phyloP scores from a whole-genome alignment of 1,140 invertebrate genomes.

The Popillia japonica region DNA sequence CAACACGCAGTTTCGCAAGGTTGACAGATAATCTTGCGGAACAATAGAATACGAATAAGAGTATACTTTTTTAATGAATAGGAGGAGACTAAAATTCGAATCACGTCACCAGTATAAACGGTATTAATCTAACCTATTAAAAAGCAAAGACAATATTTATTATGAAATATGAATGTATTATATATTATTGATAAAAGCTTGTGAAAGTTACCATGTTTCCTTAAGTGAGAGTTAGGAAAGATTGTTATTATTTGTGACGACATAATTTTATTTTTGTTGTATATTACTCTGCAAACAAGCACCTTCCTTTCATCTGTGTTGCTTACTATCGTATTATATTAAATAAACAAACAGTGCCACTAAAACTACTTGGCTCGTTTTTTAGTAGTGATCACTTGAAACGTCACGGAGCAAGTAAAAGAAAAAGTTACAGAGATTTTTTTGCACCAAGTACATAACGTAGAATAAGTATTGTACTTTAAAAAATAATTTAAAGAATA shows the following conservation, averaged over 20 bases:
- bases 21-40: neutral
- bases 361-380: no score
- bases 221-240: neutral
- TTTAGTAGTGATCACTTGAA: no score
- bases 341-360: no score
- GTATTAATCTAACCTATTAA: neutral
- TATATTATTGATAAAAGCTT: neutral
- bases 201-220: conserved; percentile 20
- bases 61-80: neutral
- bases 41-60: neutral
- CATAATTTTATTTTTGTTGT: neutral
- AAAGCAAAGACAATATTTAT: conserved; percentile 12
- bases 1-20: neutral
- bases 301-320: no score
- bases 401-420: no score
- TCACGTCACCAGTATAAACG: neutral
- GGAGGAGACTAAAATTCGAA: neutral
- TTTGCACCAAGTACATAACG: no score
- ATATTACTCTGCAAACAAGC: neutral
- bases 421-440: no score
- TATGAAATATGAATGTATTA: neutral
- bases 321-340: no score
- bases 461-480: no score
- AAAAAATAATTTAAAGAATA: no score
- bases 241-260: neutral